These are phyloP conservation scores for Lordiphosa fenestrarum DNA, from an alignment of 2,888 invertebrate genomes.

Conservation along the genomic window DNA sequence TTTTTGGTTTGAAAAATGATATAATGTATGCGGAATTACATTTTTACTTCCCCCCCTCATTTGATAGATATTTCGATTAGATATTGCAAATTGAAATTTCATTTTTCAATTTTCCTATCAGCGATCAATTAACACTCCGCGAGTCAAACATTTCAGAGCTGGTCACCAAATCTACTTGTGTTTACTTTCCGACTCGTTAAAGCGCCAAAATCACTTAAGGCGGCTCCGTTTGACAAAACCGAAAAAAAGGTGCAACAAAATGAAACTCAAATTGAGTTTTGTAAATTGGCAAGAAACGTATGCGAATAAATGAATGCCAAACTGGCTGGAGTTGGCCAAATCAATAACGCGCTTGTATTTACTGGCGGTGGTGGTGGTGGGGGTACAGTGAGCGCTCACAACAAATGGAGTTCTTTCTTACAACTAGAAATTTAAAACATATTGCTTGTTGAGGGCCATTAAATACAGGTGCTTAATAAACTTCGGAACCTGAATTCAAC, in stretches of 20 bases:
- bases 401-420: too few relatives aligned
- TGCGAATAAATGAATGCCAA: conserved; percentile 54
- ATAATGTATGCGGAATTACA: too few relatives aligned
- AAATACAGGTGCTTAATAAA: too few relatives aligned
- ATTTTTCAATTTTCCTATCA: conserved; percentile 26
- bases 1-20: too few relatives aligned
- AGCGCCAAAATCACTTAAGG: conserved; percentile 67
- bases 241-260: conserved; percentile 18
- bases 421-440: too few relatives aligned
- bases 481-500: too few relatives aligned
- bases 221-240: conserved; percentile 30
- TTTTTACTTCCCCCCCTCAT: neutral
- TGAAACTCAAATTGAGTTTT: conserved; percentile 40
- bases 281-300: conserved; percentile 35
- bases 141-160: conserved; percentile 39
- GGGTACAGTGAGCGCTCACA: conserved; percentile 12
- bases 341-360: conserved; percentile 20
- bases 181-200: conserved; percentile 61
- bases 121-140: conserved; percentile 52
- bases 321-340: conserved; percentile 32
- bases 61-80: conserved; percentile 10
- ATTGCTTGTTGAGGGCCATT: too few relatives aligned
- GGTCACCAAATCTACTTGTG: conserved; percentile 22
- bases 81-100: conserved; percentile 40
- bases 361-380: conserved; percentile 1